Percentiles rank a stretch among this genome's conserved stretches.
Conservation (phyloP, 2,888 invertebrate genomes). For the Agrotis exclamationis region DNA sequence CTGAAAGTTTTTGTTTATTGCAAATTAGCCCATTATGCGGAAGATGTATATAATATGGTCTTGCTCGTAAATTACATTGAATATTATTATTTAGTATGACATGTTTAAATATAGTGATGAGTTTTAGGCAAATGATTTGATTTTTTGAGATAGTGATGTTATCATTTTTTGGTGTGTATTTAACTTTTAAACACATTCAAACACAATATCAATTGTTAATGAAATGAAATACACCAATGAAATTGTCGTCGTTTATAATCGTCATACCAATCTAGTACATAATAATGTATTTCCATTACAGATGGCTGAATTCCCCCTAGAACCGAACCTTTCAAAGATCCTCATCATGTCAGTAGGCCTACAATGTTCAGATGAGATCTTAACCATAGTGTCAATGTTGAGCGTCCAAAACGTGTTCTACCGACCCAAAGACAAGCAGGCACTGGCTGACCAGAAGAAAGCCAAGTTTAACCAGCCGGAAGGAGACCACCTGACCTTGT, state of each 20-base stretch:
- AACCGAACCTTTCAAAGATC: conserved; percentile 99
- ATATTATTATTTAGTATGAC: no score
- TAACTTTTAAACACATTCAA: no score
- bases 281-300: conserved; percentile 72
- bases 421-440: conserved; percentile 98
- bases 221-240: no score
- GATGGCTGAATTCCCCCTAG: conserved; percentile 99
- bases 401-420: conserved; percentile 99
- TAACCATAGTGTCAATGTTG: conserved; percentile 99
- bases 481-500: conserved; percentile 98
- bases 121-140: no score
- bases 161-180: no score
- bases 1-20: no score
- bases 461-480: conserved; percentile 99
- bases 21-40: no score
- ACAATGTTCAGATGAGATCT: conserved; percentile 99
- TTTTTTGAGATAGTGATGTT: no score
- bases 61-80: no score
- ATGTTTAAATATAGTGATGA: no score
- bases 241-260: neutral
- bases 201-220: no score
- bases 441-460: conserved; percentile 99
- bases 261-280: neutral
- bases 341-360: conserved; percentile 99
- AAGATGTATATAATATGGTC: no score